phyloP scores from a whole-genome alignment of 2,888 invertebrate genomes.

The Melieria picta region DNA sequence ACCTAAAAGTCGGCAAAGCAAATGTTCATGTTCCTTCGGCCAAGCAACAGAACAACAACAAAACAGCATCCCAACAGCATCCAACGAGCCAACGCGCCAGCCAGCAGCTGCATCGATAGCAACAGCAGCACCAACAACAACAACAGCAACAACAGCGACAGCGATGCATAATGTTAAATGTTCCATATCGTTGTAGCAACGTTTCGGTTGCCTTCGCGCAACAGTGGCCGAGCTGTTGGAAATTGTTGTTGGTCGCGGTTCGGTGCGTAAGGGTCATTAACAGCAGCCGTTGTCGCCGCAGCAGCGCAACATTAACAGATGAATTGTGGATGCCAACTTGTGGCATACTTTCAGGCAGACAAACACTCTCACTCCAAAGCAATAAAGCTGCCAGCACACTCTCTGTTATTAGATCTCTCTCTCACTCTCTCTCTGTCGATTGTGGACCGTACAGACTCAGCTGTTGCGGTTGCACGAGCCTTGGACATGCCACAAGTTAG shows the following conservation, averaged over 20 bases:
- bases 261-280: too few species aligned
- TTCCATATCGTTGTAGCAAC: conserved; percentile 1
- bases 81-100: too few species aligned
- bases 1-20: conserved; percentile 50
- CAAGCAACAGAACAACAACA: too few species aligned
- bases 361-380: background rate
- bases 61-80: too few species aligned
- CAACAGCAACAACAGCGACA: background rate
- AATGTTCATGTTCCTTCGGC: conserved; percentile 36
- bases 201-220: background rate
- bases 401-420: background rate
- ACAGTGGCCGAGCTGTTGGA: too few species aligned
- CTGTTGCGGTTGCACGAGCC: conserved; percentile 6
- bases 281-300: too few species aligned
- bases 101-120: background rate
- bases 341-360: conserved; percentile 19
- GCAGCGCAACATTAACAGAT: conserved; percentile 2
- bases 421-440: background rate
- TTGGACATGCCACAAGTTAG: conserved; percentile 35
- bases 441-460: conserved; percentile 11
- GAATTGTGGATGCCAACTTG: conserved; percentile 29
- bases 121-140: background rate
- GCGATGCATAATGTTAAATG: conserved; percentile 1
- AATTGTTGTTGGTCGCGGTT: too few species aligned
- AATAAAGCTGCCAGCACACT: background rate